Base-by-base conservation (phyloP, 2,888 invertebrate genomes). In the Standfussiana lucernea region DNA sequence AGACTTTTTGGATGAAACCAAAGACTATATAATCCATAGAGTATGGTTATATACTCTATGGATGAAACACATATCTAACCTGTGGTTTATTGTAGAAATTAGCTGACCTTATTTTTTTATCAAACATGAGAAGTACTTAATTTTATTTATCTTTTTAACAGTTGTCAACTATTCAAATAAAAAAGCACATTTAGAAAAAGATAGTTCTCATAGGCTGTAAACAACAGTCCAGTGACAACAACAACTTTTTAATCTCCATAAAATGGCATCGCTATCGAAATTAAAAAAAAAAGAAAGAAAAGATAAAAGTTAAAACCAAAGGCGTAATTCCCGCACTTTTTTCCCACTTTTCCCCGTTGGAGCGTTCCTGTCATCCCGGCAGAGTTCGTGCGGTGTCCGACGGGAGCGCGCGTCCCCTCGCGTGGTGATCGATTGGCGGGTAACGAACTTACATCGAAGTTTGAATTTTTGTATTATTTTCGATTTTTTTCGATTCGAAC, bases 321-420 rank as follows among this genome's bases (percentile, higher is more conserved):
- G 72, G 72, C 74, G 72, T 77, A 68, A 75, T 69, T 80, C 66
- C 72, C 80, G 64, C 68, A 68, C 32, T 72, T 86, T 83, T 79
- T 82, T 87, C 80, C 81, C 81, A 84, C 82, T 79, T 86, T 86
- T 88, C 72, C 78, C 72, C 79, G 72, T 77, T 50, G 56, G n/a
- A 71, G 53, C 70, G 59, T 72, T 82, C 88, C 81, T 76, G 72
- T 77, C 81, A 83, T 86, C 89, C 91, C 86, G 89, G 86, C 95
- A 95, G 91, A 95, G 91, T 92, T 82, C 89, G 91, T 91, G 92
- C 92, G 94, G 87, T 91, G 87, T 87, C 91, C 92, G 92, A 69
- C 89, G 92, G 92, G 93, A 92, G 89, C 91, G 93, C 93, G 91
- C 93, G 95, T 93, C 90, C 89, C 90, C 84, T 88, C 77, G 86